Evolutionary conservation across 2,888 invertebrate genomes (phyloP).

Genomic region (Cantharis rufa): DNA sequence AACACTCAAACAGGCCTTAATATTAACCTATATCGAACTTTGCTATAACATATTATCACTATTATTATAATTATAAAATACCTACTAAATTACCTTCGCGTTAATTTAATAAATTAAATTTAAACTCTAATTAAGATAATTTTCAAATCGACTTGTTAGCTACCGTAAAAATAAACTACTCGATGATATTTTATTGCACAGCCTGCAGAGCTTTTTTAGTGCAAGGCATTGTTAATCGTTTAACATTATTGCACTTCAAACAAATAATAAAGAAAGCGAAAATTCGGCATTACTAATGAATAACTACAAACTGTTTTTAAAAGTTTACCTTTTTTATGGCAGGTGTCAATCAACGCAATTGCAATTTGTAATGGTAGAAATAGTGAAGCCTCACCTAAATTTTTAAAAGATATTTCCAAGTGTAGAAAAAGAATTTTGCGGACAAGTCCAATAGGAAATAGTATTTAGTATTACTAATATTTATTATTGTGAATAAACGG

Average conservation of each 20-base stretch:
- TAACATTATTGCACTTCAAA: not conserved
- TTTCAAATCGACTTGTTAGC: not conserved
- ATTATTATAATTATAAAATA: constrained; percentile 2
- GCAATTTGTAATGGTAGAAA: not conserved
- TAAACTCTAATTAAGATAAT: not conserved
- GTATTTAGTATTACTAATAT: not conserved
- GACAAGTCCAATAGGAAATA: not conserved
- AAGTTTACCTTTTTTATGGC: not conserved
- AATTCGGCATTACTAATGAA: not conserved
- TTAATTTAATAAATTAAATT: not conserved
- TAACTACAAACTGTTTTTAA: not conserved
- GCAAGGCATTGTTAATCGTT: not conserved
- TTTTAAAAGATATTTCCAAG: not conserved
- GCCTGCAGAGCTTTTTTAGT: not conserved
- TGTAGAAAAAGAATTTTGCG: not conserved
- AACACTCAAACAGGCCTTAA: constrained; percentile 14
- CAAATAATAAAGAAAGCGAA: not conserved
- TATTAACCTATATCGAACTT: constrained; percentile 20
- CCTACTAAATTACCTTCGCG: not conserved
- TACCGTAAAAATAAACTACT: not conserved
- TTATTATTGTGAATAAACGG: not conserved
- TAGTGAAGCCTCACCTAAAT: not conserved
- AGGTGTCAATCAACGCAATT: not conserved
- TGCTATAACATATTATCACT: constrained; percentile 2
- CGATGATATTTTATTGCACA: not conserved